A percentile compares a stretch with the other conserved stretches of the same genome.
phyloP scores from a whole-genome alignment of 1,140 invertebrate genomes.

The Bombus affinis region DNA sequence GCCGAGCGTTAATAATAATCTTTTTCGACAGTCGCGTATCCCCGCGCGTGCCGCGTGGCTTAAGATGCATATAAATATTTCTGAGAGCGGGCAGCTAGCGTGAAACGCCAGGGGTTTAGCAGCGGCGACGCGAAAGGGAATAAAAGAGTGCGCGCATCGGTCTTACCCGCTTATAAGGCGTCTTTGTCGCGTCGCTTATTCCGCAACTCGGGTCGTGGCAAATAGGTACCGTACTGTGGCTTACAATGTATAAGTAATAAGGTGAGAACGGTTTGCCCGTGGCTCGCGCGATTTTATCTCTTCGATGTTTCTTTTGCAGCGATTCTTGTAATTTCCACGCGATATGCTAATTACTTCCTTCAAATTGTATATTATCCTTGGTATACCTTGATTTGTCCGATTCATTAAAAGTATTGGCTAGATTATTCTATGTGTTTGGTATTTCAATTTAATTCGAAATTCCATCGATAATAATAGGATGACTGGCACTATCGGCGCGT shows the following conservation, averaged over 20 bases:
- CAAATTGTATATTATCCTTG: too few species aligned
- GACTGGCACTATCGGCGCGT: too few species aligned
- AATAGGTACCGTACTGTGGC: not conserved
- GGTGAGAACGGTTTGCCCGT: constrained; percentile 30
- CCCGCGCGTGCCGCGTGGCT: constrained; percentile 44
- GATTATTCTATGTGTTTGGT: too few species aligned
- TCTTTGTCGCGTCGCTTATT: constrained; percentile 47
- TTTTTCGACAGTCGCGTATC: constrained; percentile 56
- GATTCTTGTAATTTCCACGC: not conserved
- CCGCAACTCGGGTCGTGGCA: not conserved
- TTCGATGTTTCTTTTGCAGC: not conserved
- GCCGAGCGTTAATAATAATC: constrained; percentile 70
- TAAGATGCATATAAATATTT: constrained; percentile 73
- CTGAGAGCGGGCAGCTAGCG: constrained; percentile 49
- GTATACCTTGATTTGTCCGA: too few species aligned
- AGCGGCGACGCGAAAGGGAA: not conserved
- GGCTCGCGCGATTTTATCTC: constrained; percentile 20
- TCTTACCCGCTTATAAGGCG: constrained; percentile 33
- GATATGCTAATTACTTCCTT: too few species aligned
- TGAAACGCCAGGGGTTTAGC: constrained; percentile 68
- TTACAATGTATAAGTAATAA: constrained; percentile 45
- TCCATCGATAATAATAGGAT: too few species aligned
- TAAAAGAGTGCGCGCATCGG: constrained; percentile 56
- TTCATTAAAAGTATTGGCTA: too few species aligned
- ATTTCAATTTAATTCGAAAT: too few species aligned